Percentiles rank a stretch among this genome's conserved stretches.
Conservation (phyloP, 2,113 vertebrate genomes). For the Lophotis ruficrista region DNA sequence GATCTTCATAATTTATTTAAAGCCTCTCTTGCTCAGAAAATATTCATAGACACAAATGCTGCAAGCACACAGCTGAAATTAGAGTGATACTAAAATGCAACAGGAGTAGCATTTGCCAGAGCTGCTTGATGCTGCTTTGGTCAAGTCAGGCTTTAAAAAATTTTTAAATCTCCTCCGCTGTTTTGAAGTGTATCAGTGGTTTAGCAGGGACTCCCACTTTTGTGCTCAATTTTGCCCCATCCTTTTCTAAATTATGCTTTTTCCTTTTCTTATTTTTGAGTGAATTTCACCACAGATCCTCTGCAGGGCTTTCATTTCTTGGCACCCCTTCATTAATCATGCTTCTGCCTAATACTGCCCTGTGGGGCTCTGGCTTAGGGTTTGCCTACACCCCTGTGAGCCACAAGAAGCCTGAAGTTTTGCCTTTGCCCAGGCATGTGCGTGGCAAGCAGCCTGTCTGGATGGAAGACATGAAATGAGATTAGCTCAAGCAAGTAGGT, state of each 20-base stretch:
- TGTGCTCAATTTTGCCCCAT: not conserved
- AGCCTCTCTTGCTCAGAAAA: not conserved
- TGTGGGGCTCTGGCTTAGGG: not conserved
- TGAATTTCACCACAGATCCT: not conserved
- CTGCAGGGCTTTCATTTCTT: not conserved
- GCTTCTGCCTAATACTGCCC: constrained; percentile 35
- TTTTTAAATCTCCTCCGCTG: not conserved
- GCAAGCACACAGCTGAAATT: not conserved
- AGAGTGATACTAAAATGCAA: not conserved
- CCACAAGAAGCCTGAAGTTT: constrained; percentile 18
- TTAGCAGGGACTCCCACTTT: not conserved
- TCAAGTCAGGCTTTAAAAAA: not conserved
- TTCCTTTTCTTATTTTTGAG: not conserved
- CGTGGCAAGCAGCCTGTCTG: constrained; percentile 36
- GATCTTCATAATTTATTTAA: not conserved
- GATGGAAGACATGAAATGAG: not conserved
- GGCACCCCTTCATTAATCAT: not conserved
- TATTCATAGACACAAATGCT: not conserved
- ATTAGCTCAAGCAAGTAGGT: constrained; percentile 4
- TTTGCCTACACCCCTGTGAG: not conserved
- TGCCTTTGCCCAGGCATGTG: not conserved
- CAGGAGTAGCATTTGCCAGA: not conserved
- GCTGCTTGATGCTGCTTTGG: not conserved
- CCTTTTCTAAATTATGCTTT: not conserved
- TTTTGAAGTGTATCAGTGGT: not conserved